Evolutionary conservation across 2,113 vertebrate species (phyloP).

Genomic region (Antechinus stuartii): DNA sequence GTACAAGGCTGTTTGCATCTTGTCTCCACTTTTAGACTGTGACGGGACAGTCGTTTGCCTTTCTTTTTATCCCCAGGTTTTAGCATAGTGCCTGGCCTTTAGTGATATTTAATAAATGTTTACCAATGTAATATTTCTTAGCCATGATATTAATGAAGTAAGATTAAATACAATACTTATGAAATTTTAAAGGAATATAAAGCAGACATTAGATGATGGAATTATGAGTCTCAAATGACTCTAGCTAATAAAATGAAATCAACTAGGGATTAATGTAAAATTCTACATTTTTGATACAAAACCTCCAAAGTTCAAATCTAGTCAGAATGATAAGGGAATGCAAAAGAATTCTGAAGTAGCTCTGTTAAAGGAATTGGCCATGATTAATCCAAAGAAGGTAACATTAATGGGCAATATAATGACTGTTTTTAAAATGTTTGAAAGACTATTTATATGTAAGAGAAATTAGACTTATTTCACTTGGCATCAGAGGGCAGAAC

Average conservation of each 20-base stretch:
- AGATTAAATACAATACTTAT: background rate
- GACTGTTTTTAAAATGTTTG: background rate
- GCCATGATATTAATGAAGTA: background rate
- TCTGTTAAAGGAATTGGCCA: background rate
- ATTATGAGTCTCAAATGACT: background rate
- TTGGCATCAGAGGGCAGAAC: background rate
- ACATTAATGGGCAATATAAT: background rate
- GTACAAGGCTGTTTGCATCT: background rate
- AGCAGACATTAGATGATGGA: background rate
- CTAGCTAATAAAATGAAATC: background rate
- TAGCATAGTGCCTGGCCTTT: background rate
- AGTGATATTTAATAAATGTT: background rate
- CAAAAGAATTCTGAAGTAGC: background rate
- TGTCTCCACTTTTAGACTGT: background rate
- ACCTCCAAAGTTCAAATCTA: background rate
- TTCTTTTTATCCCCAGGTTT: background rate
- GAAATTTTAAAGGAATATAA: background rate
- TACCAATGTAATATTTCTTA: background rate
- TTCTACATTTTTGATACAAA: background rate
- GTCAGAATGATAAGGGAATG: background rate
- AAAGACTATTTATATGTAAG: background rate
- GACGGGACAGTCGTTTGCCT: background rate
- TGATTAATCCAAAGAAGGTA: background rate
- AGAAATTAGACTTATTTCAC: background rate
- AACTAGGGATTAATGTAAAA: background rate